Percentiles rank a stretch among this genome's conserved stretches.
Evolutionary conservation across 2,797 vertebrate species (phyloP).

Genomic region (Cyprinella venusta): DNA sequence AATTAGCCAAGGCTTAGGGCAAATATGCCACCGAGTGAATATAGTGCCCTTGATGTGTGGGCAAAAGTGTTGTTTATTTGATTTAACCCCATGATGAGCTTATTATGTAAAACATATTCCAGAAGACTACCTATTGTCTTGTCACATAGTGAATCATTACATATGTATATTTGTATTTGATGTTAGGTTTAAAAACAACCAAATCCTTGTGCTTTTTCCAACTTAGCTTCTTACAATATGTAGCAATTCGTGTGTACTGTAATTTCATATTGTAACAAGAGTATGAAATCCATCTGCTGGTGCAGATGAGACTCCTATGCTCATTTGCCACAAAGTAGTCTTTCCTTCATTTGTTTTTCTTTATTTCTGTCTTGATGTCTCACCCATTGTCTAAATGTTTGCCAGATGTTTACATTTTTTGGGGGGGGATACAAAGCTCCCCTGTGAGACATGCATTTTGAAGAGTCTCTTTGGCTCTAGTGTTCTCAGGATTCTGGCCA

Average conservation of each 20-base stretch:
- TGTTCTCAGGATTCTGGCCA: conserved; percentile 48
- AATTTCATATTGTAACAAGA: conserved; percentile 6
- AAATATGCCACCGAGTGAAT: background rate
- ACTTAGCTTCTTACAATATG: background rate
- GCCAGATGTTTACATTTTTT: conserved; percentile 82
- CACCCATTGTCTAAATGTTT: conserved; percentile 73
- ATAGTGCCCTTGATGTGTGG: background rate
- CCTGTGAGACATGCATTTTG: conserved; percentile 70
- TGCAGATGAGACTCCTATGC: background rate
- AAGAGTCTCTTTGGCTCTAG: conserved; percentile 62
- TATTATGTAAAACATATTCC: background rate
- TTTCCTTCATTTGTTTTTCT: conserved; percentile 25
- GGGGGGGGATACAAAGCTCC: conserved; percentile 66
- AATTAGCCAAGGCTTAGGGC: background rate
- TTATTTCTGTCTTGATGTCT: conserved; percentile 57
- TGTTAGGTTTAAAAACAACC: background rate
- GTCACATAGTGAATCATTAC: background rate
- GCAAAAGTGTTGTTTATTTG: background rate
- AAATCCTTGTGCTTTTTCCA: background rate
- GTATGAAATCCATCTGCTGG: background rate
- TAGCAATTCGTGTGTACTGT: background rate
- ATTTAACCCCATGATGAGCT: background rate
- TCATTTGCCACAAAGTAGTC: background rate
- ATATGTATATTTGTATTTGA: background rate
- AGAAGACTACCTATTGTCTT: background rate